Conservation (phyloP, 2,797 vertebrate species). For the Rhinoraja longicauda region DNA sequence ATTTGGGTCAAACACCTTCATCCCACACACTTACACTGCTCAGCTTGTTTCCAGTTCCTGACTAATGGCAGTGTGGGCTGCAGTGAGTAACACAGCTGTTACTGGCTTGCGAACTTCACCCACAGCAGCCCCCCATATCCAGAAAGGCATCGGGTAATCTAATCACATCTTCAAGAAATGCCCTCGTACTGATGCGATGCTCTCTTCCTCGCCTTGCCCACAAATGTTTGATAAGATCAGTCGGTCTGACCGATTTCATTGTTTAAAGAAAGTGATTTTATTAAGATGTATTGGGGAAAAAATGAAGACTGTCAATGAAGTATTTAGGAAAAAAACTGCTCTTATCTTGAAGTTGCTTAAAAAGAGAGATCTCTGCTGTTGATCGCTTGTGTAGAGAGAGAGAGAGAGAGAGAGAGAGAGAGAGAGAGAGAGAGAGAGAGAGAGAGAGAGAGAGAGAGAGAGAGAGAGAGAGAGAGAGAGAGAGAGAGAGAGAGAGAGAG, state of each 20-base stretch:
- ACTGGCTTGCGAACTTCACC: slow-evolving; percentile 20
- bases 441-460: too few relatives aligned
- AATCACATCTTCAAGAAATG: neutral
- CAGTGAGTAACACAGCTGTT: slow-evolving; percentile 8
- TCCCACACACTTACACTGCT: slow-evolving; percentile 4
- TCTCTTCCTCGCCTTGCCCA: neutral
- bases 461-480: too few relatives aligned
- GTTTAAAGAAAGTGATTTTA: neutral
- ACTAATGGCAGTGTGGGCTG: slow-evolving; percentile 9
- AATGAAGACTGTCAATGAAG: neutral
- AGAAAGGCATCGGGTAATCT: neutral
- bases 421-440: too few relatives aligned
- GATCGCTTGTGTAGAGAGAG: neutral
- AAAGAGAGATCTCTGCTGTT: neutral
- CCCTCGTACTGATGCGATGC: neutral
- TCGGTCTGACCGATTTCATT: too few relatives aligned
- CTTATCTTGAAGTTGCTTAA: neutral
- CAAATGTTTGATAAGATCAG: neutral
- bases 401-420: too few relatives aligned
- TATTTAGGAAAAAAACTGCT: neutral
- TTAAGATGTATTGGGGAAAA: neutral
- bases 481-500: too few relatives aligned
- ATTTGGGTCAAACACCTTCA: slow-evolving; percentile 31
- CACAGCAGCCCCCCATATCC: neutral
- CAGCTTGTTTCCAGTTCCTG: neutral